Conservation (phyloP, 35 echinoderm and acorn worm species). For the Nesometra sesokonis region DNA sequence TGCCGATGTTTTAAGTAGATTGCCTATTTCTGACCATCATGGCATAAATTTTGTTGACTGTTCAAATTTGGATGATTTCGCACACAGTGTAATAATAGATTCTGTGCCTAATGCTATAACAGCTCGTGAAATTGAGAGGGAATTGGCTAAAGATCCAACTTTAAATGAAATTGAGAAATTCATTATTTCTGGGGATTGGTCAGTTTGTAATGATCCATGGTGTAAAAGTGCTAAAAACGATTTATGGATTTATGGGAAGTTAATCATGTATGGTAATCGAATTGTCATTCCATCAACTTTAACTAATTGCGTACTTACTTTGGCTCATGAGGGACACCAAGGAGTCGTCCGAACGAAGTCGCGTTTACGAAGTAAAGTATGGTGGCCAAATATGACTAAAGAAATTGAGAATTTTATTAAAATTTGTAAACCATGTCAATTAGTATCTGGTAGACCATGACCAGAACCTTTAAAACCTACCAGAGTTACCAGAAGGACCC, state of each 20-base stretch:
- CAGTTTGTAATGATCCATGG: too few relatives aligned
- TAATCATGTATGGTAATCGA: not conserved
- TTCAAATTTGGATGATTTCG: not conserved
- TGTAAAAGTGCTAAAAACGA: too few relatives aligned
- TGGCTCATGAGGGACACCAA: constrained; percentile 3
- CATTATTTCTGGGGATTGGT: too few relatives aligned
- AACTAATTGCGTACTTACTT: not conserved
- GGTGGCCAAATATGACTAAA: not conserved
- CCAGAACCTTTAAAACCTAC: not conserved
- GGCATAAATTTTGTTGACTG: too few relatives aligned
- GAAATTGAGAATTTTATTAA: not conserved
- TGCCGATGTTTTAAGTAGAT: not conserved
- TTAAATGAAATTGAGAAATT: not conserved
- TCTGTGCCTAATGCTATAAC: not conserved
- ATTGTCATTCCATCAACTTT: not conserved
- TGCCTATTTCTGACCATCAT: not conserved
- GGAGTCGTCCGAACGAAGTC: not conserved
- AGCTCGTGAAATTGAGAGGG: not conserved
- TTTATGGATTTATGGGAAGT: too few relatives aligned
- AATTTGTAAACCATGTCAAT: not conserved
- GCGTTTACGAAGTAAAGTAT: not conserved
- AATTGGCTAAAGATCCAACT: not conserved
- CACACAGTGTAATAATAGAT: not conserved
- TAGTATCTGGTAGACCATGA: not conserved
- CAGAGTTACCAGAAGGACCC: not conserved